Percentiles rank a stretch among this genome's conserved stretches.
Evolutionary conservation across 2,797 vertebrate genomes (phyloP).

Genomic region (Decapterus maruadsi): DNA sequence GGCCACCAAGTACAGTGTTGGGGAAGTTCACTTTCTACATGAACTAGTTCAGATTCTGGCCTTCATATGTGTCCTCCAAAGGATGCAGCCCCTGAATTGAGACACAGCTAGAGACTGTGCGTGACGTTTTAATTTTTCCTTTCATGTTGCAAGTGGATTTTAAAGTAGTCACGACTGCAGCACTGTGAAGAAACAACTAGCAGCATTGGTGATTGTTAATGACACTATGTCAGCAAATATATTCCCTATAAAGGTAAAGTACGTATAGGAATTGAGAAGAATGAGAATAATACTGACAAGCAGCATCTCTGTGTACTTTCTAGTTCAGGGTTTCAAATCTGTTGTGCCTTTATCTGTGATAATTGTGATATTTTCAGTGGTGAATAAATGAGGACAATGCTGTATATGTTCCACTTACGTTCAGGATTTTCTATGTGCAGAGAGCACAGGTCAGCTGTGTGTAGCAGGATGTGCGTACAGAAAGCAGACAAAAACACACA

Average conservation of each 20-base stretch:
- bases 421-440: too few species aligned
- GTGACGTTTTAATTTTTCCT: background rate
- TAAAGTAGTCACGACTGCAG: background rate
- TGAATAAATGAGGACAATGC: background rate
- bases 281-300: background rate
- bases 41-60: too few species aligned
- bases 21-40: too few species aligned
- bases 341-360: background rate
- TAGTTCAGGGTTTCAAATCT: background rate
- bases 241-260: background rate
- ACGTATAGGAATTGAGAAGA: background rate
- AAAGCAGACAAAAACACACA: too few species aligned
- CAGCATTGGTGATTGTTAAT: background rate
- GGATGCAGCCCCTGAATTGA: too few species aligned
- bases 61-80: too few species aligned
- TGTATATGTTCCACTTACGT: too few species aligned
- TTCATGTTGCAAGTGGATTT: background rate
- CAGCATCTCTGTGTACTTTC: background rate
- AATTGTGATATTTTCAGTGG: background rate
- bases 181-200: background rate
- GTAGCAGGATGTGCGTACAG: too few species aligned
- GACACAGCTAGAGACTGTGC: background rate
- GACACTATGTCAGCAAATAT: background rate
- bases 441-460: background rate
- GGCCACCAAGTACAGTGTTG: too few species aligned